A percentile compares a stretch with the other conserved stretches of the same genome.
Evolutionary conservation across 2,888 invertebrate genomes (phyloP).

Genomic region (Melangyna quadrimaculata): DNA sequence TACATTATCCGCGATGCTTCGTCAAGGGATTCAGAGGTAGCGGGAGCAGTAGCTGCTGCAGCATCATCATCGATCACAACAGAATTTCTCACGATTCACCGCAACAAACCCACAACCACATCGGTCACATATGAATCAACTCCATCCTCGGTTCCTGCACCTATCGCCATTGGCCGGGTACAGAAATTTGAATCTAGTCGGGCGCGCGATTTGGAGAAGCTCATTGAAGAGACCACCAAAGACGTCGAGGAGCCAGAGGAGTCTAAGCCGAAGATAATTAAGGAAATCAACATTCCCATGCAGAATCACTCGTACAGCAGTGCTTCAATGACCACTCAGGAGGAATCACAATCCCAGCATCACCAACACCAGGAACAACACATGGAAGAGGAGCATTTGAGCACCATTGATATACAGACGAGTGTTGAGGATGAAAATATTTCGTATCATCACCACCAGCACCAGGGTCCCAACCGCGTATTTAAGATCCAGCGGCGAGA

Average conservation of each 20-base stretch:
- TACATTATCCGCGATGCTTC: constrained; percentile 76
- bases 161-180: constrained; percentile 49
- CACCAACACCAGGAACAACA: constrained; percentile 53
- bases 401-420: constrained; percentile 77
- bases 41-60: constrained; percentile 51
- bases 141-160: constrained; percentile 20
- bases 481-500: constrained; percentile 79
- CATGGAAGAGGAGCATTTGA: constrained; percentile 73
- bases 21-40: constrained; percentile 72
- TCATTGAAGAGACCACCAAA: constrained; percentile 80
- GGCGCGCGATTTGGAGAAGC: constrained; percentile 78
- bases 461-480: constrained; percentile 74
- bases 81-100: constrained; percentile 75
- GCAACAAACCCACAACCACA: constrained; percentile 74
- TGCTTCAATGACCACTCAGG: constrained; percentile 10
- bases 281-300: constrained; percentile 75
- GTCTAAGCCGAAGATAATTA: constrained; percentile 77
- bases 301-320: constrained; percentile 73
- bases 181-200: constrained; percentile 74
- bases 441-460: constrained; percentile 73
- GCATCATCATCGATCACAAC: constrained; percentile 73
- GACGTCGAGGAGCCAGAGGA: constrained; percentile 80
- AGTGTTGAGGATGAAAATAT: constrained; percentile 78
- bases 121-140: constrained; percentile 67
- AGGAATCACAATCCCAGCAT: constrained; percentile 44